These are phyloP conservation scores for Sapajus apella DNA, from an alignment of 2,113 vertebrate species.

Conservation along the genomic window DNA sequence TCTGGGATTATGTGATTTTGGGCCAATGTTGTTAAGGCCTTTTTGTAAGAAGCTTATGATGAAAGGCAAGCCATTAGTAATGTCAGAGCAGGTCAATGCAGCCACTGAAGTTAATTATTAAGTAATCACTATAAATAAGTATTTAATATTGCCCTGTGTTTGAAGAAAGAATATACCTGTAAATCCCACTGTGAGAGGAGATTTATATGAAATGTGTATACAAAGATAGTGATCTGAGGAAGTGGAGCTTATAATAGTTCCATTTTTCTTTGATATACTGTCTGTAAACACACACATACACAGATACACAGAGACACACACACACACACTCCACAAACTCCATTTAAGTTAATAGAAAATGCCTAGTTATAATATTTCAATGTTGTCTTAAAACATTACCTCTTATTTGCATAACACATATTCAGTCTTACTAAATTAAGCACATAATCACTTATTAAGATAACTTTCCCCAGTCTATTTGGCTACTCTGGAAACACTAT, in stretches of 20 bases:
- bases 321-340: not conserved
- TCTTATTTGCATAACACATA: not conserved
- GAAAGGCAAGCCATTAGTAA: not conserved
- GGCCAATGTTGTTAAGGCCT: not conserved
- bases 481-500: not conserved
- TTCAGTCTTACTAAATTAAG: not conserved
- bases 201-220: not conserved
- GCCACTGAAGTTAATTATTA: not conserved
- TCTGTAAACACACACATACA: not conserved
- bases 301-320: not conserved
- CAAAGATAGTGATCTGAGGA: not conserved
- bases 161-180: not conserved
- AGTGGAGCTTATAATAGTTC: not conserved
- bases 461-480: not conserved
- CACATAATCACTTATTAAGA: not conserved
- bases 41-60: not conserved
- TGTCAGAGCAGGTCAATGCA: not conserved
- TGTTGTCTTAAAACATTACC: constrained; percentile 61
- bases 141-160: not conserved
- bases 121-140: not conserved
- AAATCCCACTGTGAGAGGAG: not conserved
- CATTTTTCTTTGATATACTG: constrained; percentile 2
- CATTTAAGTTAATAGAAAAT: not conserved
- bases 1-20: not conserved
- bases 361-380: constrained; percentile 42